Base-by-base conservation (phyloP, 2,888 invertebrate genomes). In the Allolobophora icterica region DNA sequence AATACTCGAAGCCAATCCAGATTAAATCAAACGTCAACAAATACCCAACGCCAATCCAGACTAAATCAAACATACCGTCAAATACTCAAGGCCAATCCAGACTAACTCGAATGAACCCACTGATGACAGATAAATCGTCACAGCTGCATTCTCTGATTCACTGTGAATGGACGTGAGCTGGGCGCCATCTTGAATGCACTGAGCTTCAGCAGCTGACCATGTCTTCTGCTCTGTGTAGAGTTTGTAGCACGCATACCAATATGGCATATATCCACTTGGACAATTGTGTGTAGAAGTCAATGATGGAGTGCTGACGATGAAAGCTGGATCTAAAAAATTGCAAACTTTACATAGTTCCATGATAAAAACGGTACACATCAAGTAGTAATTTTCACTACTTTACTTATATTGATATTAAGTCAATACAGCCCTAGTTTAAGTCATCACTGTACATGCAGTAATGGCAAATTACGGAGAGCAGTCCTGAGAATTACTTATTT, bases 61-160 rank as follows among this genome's bases (percentile, higher is more conserved):
- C 52, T n/a, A 71, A 71, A 8, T 8, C 15, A 71, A n/a, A n/a
- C 71, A 71, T 11, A 71, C 71, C 17, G 45, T 1, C 45, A 45
- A n/a, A n/a, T n/a, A n/a, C 71, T n/a, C 17, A 30, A 92, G 84
- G 5, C 92, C 92, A 34, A 91, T 87, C 92, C 92, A 92, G 24
- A 89, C 40, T 5, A 90, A 87, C 34, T 42, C 58, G n/a, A 71
- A 71, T 5, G 30, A n/a, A 35, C 21, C 24, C 13, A 17, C 35
- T n/a, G 45, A n/a, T 40, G 87, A 45, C 87, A 92, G 40, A n/a
- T 83, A 89, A 71, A 83, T 35, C 19, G 38, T 52, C 40, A 92
- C 13, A 15, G 90, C 91, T 15, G 91, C 90, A 35, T 92, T 92
- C 90, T 92, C 92, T 4, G 92, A 45, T 30, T 89, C 52, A 38